Evolutionary conservation across 1,140 invertebrate genomes (phyloP), one percentile per base, ranked within the genome.

Genomic region (Cylas formicarius): DNA sequence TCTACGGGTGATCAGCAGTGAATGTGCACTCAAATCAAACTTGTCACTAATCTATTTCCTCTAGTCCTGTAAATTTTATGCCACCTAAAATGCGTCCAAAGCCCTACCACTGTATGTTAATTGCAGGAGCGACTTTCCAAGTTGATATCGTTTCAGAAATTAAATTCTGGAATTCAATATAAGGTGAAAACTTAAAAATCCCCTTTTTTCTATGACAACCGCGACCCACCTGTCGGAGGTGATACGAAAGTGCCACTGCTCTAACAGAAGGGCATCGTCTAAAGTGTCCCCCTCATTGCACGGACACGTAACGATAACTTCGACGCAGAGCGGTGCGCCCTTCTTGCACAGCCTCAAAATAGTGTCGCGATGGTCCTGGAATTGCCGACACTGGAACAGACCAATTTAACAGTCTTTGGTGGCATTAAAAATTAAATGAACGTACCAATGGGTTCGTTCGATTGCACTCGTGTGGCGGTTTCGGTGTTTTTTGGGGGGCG

Each of bases 201-300:
- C n/a, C n/a, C n/a, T n/a, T n/a, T n/a, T n/a, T 18, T 20, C 22
- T 6, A 36, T 36, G 22, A n/a, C n/a, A 9, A 33, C 8, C 7
- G 5, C 3, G 13, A 35, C 66, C 66, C 59, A 82, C 80, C 78
- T 77, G 67, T 74, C 77, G 23, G 72, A 62, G n/a, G 72, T 61
- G 27, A 80, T 63, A 48, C 73, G 70, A 46, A 87, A 73, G 35
- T 73, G 79, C 84, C 84, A 87, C 57, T 84, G 79, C 62, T 87
- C 84, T 47, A 87, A 62, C 11, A 86, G 66, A 48, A 80, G 64
- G 48, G 72, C 71, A 33, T 50, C 41, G 16, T 53, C 68, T 62
- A 38, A 67, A 51, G 50, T 63, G 56, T 50, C 68, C 53, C 66
- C 64, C 66, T 48, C 53, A 34, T 70, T 76, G 56, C 82, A 82